Evolutionary conservation across 2,797 vertebrate genomes (phyloP).

Genomic region (Tokudaia tokunoshimensis): DNA sequence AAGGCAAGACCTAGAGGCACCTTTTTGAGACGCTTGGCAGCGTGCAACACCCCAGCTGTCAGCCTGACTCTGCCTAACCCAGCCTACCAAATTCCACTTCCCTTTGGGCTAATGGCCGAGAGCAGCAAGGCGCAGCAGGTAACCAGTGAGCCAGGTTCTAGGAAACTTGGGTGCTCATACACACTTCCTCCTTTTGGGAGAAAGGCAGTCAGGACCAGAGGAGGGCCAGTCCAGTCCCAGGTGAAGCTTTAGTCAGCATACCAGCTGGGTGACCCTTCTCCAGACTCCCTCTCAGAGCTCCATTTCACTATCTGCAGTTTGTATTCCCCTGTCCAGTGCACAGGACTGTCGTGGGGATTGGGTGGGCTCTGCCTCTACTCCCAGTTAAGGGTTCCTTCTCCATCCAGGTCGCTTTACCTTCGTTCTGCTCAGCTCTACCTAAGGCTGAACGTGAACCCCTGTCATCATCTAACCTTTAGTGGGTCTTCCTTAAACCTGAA

Average conservation of each 20-base stretch:
- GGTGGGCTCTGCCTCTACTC: neutral
- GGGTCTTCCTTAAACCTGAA: neutral
- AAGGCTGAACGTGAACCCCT: neutral
- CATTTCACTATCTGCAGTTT: neutral
- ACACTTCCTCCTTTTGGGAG: neutral
- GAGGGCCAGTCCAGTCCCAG: neutral
- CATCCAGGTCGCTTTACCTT: neutral
- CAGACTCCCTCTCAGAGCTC: neutral
- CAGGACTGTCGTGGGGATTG: neutral
- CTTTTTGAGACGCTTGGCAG: neutral
- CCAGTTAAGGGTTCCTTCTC: neutral
- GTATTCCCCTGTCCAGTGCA: too few relatives aligned
- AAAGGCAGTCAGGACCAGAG: neutral
- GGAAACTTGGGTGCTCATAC: neutral
- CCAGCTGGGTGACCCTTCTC: neutral
- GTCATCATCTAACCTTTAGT: neutral
- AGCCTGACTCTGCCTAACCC: neutral
- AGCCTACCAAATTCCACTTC: too few relatives aligned
- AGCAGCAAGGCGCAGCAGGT: neutral
- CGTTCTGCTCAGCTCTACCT: neutral
- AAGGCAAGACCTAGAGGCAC: neutral
- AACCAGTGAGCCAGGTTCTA: neutral
- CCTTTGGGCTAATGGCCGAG: neutral
- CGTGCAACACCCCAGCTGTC: fast-evolving
- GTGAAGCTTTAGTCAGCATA: neutral